Evolutionary conservation across 2,888 invertebrate genomes (phyloP), one percentile per base, ranked within the genome.

Genomic region (Hydrotaea diabolus): DNA sequence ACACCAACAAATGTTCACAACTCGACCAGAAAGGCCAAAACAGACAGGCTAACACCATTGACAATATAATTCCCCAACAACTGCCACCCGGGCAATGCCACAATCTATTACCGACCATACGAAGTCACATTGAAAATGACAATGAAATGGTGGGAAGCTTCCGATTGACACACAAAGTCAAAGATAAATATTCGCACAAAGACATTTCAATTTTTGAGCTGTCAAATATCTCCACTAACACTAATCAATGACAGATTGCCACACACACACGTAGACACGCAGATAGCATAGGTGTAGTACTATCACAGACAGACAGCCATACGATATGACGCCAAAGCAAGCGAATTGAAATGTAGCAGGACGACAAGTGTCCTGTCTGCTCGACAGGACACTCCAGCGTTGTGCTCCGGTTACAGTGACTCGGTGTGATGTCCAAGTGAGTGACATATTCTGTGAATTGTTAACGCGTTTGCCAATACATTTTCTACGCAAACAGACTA

Each of bases 151-250:
- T 49, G 49, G 49, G 49, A 49, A 49, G n/a, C n/a, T 49, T n/a
- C 49, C 49, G 49, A n/a, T 4, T 49, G 49, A 49, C 36, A 55
- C 9, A 69, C 74, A 74, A 83, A 83, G 76, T 83, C 76, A 72
- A 76, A 72, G 72, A 83, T 76, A 82, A 78, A 73, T 76, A 74
- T 66, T 43, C 77, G 19, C 43, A 69, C 80, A 83, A 77, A 78
- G 64, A 84, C 64, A 77, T 80, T 80, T 80, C 83, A 84, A 78
- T 84, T 84, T n/a, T 75, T 72, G 75, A 66, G 36, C 80, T 84
- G 83, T 84, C 83, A 80, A 83, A 80, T 79, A 69, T 76, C 79
- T 75, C 21, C 64, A 77, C 73, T 21, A 66, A 31, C 36, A 64
- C 49, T 69, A 83, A 74, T 73, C 83, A 80, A 73, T 83, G 80